Percentiles rank a stretch among this genome's conserved stretches.
These are phyloP conservation scores for Etheostoma perlongum DNA, from an alignment of 2,797 vertebrate genomes.

Conservation along the genomic window DNA sequence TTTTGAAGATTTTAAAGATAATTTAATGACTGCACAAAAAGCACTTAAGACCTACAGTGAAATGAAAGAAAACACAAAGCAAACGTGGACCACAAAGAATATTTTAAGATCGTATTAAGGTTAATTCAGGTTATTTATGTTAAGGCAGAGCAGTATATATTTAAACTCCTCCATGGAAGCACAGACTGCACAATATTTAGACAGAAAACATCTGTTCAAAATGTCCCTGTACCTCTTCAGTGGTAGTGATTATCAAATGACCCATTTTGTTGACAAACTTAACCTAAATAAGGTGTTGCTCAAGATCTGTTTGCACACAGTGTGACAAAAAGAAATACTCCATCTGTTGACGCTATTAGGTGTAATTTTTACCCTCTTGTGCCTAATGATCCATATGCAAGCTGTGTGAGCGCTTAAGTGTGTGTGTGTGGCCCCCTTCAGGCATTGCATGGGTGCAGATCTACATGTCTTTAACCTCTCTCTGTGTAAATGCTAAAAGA, in stretches of 20 bases:
- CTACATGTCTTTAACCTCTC: conserved; percentile 87
- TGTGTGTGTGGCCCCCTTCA: conserved; percentile 86
- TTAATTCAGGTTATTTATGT: conserved; percentile 43
- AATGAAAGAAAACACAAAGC: conserved; percentile 8
- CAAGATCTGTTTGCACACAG: conserved; percentile 81
- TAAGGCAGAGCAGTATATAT: conserved; percentile 40
- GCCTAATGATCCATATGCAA: conserved; percentile 94
- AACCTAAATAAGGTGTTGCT: conserved; percentile 81
- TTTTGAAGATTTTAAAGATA: not conserved
- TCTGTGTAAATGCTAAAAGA: conserved; percentile 84
- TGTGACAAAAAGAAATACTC: conserved; percentile 90
- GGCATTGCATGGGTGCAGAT: conserved; percentile 85
- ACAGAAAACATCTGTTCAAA: conserved; percentile 69
- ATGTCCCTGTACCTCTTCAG: conserved; percentile 58
- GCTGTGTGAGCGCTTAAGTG: conserved; percentile 87
- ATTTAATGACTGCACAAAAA: not conserved
- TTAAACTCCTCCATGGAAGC: conserved; percentile 45
- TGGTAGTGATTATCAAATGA: conserved; percentile 78
- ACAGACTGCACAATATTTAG: conserved; percentile 70
- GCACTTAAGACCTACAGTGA: conserved; percentile 1
- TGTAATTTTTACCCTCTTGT: conserved; percentile 94
- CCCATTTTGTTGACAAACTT: conserved; percentile 77
- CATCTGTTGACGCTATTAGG: conserved; percentile 96
- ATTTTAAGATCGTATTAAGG: not conserved
- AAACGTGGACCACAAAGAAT: conserved; percentile 3